Base-by-base conservation (phyloP, 2,888 invertebrate genomes). In the Anarsia innoxiella region DNA sequence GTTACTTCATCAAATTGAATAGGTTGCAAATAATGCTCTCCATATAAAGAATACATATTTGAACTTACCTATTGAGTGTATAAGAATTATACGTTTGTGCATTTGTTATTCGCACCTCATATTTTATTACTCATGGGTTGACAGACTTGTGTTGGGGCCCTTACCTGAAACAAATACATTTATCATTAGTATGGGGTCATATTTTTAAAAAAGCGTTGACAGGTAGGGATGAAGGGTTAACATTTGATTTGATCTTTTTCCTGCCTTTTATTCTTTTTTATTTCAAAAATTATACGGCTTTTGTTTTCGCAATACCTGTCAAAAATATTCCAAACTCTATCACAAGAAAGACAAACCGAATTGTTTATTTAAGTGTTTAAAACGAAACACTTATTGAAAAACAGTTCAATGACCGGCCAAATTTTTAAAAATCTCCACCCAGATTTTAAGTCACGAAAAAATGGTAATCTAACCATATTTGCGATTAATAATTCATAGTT, bases 321-420 rank as follows among this genome's bases (percentile, higher is more conserved):
- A n/a, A n/a, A 19, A 19, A 19, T 5, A 19, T 19, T 3, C 19
- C n/a, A n/a, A n/a, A n/a, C n/a, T n/a, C 19, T 19, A 8, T 19
- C 3, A 19, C 19, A 8, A 19, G 19, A 19, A 19, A 19, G 19
- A 19, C 19, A 19, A 8, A 25, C 2, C 31, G 12, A 11, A 23
- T 31, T 31, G 23, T 31, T 12, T 31, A 23, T 23, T 12, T 23
- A 27, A 23, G 12, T 15, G 26, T 13, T 10, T 14, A 25, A 31
- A n/a, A n/a, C n/a, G n/a, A n/a, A n/a, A n/a, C n/a, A n/a, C n/a
- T n/a, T 2, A 8, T 32, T 32, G 25, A 25, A 5, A 37, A 31
- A 41, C 28, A 32, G 32, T 68, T 78, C 68, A 83, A 77, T 45
- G 83, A 69, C 79, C 82, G 73, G 51, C 76, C 71, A 72, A 71